phyloP scores from a whole-genome alignment of 2,888 invertebrate genomes.

The Rhodophaea formosa region DNA sequence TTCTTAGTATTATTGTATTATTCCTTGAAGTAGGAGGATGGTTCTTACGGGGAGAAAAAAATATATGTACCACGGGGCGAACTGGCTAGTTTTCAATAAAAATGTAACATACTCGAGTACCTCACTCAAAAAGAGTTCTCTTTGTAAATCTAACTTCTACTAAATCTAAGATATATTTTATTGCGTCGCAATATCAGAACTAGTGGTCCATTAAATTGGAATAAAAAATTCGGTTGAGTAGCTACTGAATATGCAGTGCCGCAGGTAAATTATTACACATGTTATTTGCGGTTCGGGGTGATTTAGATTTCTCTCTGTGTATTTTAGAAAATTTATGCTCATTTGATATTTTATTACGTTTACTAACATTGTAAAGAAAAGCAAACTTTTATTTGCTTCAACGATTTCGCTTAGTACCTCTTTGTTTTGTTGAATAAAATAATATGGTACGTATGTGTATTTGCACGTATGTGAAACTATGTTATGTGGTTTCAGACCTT shows the following conservation, averaged over 20 bases:
- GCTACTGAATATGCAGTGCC: conserved; percentile 25
- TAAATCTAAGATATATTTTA: background rate
- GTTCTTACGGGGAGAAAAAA: too few relatives aligned
- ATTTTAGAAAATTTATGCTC: conserved; percentile 47
- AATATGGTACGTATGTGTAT: background rate
- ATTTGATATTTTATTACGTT: conserved; percentile 54
- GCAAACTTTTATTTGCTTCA: conserved; percentile 24
- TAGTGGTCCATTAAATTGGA: conserved; percentile 13
- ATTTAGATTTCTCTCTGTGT: conserved; percentile 38
- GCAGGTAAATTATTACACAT: conserved; percentile 29
- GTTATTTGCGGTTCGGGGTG: conserved; percentile 31
- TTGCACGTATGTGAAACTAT: too few relatives aligned
- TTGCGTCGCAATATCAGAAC: background rate
- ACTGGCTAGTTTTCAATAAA: too few relatives aligned
- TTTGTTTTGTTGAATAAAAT: background rate
- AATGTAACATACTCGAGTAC: too few relatives aligned
- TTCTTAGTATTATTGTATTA: too few relatives aligned
- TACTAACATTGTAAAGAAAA: conserved; percentile 26
- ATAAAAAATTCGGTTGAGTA: conserved; percentile 12
- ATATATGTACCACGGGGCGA: too few relatives aligned
- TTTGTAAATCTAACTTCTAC: background rate
- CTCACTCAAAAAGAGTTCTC: too few relatives aligned
- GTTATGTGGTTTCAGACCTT: too few relatives aligned
- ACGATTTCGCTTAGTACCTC: background rate
- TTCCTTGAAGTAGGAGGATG: too few relatives aligned